Percentiles rank a stretch among this genome's conserved stretches.
phyloP scores from a whole-genome alignment of 2,113 vertebrate species.

The Rallus limicola region DNA sequence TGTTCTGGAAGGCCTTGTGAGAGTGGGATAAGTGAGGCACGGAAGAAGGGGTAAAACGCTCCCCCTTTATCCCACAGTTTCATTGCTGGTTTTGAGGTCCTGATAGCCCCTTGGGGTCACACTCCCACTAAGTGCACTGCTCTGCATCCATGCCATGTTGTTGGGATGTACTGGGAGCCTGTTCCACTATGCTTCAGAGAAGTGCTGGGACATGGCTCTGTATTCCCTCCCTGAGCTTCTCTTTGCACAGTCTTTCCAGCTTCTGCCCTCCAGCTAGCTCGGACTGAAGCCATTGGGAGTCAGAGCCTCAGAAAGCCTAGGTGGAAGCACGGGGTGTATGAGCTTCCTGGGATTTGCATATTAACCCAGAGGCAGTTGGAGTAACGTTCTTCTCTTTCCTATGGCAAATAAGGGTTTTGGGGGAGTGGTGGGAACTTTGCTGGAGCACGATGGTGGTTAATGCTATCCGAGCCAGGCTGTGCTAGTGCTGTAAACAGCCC shows the following conservation, averaged over 20 bases:
- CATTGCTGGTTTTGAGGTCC: background rate
- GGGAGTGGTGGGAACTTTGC: background rate
- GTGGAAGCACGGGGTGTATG: background rate
- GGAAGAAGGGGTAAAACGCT: background rate
- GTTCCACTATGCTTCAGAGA: background rate
- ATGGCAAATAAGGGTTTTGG: background rate
- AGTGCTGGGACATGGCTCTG: accelerated
- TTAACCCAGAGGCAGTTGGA: background rate
- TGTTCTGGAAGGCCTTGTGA: background rate
- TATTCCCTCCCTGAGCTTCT: background rate
- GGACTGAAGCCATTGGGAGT: accelerated
- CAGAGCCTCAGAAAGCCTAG: background rate
- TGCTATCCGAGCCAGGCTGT: background rate
- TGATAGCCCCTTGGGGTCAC: background rate
- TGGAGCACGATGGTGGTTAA: accelerated
- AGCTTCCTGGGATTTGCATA: background rate
- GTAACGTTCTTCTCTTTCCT: background rate
- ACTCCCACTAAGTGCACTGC: background rate
- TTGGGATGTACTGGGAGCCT: background rate
- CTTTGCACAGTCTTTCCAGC: background rate
- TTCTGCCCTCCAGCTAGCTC: background rate
- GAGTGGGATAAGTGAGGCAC: background rate
- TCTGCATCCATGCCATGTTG: accelerated
- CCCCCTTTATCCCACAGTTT: background rate
- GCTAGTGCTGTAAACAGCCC: background rate